Base-by-base conservation (phyloP, 2,113 vertebrate genomes). In the Cygnus buccinator region DNA sequence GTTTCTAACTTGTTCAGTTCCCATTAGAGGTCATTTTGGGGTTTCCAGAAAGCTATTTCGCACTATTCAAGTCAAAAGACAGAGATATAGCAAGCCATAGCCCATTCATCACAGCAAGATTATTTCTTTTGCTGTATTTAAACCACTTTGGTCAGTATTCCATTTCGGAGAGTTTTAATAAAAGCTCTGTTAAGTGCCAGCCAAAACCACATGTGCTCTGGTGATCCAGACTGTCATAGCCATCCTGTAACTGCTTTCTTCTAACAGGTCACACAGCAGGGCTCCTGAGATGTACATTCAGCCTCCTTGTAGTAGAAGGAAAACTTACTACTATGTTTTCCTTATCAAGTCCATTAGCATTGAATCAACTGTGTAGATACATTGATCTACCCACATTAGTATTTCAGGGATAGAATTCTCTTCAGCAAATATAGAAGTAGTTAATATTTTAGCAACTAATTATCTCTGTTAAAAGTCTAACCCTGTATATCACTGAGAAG, bases 301-400 rank as follows among this genome's bases (percentile, higher is more conserved):
- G 9, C 37, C 31, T 41, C 37, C 37, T 68, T 62, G 44, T 29
- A 65, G 55, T 61, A 65, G 59, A 35, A 31, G 73, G 17, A 62
- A 88, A 81, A 52, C 16, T 52, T 73, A 21, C 13, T 16, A 37
- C 22, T 31, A 43, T 12, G 3, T 2, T 18, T 22, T 83, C 31
- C 31, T 37, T 46, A 23, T 8, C 39, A 50, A 72, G 48, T 54
- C 52, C 50, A 77, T 55, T 58, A 74, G 76, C 28, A 9, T 9
- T 10, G 26, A 23, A 79, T 41, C 61, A 70, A 3, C 2, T 7
- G 6, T 28, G 19, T 50, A 52, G 68, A 50, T 63, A 35, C 55
- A 58, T 61, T 0, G 0, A 28, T 63, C 43, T 54, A 7, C 23
- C 9, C 2, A 0, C 54, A 50, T 37, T 58, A 89, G 71, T 15